phyloP scores from a whole-genome alignment of 2,797 vertebrate species.

The Cygnus olor region DNA sequence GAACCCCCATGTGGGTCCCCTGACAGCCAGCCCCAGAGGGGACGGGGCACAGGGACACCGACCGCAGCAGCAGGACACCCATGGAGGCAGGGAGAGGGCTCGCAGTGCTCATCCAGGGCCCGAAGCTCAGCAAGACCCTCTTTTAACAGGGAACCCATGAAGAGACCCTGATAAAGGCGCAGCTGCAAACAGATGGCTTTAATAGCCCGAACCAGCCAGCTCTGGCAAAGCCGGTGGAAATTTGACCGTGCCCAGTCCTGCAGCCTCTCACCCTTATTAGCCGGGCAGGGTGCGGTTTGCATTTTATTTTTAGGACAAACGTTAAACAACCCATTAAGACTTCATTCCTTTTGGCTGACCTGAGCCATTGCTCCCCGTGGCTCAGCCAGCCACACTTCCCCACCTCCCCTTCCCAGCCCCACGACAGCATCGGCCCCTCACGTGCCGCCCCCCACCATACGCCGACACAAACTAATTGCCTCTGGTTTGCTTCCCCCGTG shows the following conservation, averaged over 20 bases:
- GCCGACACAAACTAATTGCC: not conserved
- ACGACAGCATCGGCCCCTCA: not conserved
- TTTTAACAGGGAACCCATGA: not conserved
- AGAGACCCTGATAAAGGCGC: not conserved
- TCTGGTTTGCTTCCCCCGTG: conserved; percentile 54
- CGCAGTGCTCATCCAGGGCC: too few species aligned
- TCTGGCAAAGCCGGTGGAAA: not conserved
- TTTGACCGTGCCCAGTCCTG: too few species aligned
- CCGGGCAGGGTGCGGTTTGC: rapidly evolving
- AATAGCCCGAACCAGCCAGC: not conserved
- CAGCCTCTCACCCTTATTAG: rapidly evolving
- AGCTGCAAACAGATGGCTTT: not conserved
- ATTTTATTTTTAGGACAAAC: not conserved
- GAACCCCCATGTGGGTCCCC: too few species aligned
- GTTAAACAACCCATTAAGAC: not conserved
- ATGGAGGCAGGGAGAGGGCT: too few species aligned
- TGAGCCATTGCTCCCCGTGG: not conserved
- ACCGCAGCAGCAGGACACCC: too few species aligned
- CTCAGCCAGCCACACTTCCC: not conserved
- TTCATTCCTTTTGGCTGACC: not conserved
- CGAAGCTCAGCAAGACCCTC: not conserved
- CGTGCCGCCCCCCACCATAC: conserved; percentile 37
- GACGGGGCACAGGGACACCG: too few species aligned
- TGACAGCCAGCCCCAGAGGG: not conserved
- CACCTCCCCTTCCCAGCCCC: conserved; percentile 5